phyloP scores from a whole-genome alignment of 2,888 invertebrate species.

The Spilarctia lutea region DNA sequence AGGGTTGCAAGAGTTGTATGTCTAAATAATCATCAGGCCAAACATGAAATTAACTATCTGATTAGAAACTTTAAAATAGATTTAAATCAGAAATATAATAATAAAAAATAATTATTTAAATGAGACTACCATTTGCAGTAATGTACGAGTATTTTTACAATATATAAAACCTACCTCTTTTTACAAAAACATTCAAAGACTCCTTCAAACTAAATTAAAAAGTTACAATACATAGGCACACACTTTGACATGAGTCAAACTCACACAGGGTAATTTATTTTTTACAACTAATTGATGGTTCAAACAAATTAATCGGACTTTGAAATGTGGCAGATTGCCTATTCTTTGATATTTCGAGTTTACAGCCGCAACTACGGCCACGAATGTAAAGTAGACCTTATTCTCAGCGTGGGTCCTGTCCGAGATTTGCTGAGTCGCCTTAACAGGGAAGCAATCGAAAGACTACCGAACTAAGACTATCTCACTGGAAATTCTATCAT shows the following conservation, averaged over 20 bases:
- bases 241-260: slow-evolving; percentile 49
- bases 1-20: background rate
- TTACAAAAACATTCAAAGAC: background rate
- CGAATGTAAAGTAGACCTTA: slow-evolving; percentile 79
- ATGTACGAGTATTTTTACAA: background rate
- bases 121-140: too few relatives aligned
- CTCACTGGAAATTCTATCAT: slow-evolving; percentile 39
- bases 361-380: slow-evolving; percentile 72
- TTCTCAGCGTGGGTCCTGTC: slow-evolving; percentile 73
- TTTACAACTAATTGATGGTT: slow-evolving; percentile 41
- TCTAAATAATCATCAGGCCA: background rate
- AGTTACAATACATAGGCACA: slow-evolving; percentile 1
- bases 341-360: slow-evolving; percentile 76
- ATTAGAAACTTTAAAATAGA: background rate
- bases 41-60: background rate
- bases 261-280: slow-evolving; percentile 31
- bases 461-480: slow-evolving; percentile 30
- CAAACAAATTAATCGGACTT: slow-evolving; percentile 36
- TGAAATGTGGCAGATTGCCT: slow-evolving; percentile 84
- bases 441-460: slow-evolving; percentile 54
- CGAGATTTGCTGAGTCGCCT: slow-evolving; percentile 68
- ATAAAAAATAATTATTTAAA: too few relatives aligned
- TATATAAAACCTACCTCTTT: background rate
- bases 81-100: too few relatives aligned
- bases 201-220: slow-evolving; percentile 11